A percentile compares a stretch with the other conserved stretches of the same genome.
Evolutionary conservation across 2,888 invertebrate species (phyloP).

Genomic region (Brachyptera putata): DNA sequence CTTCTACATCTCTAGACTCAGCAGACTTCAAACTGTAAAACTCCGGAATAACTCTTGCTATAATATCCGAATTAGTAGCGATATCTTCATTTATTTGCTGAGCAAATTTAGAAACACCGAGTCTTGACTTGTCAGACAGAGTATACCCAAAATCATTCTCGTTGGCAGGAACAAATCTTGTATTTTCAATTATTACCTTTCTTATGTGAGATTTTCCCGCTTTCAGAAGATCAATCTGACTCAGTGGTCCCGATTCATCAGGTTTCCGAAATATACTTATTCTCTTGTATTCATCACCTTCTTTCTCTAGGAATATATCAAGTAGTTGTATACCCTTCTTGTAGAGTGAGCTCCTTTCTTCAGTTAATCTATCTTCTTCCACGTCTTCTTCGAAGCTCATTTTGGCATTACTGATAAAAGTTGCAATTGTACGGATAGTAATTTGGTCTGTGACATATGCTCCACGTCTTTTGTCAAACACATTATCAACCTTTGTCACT

Average conservation of each 20-base stretch:
- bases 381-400: too few species aligned
- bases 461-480: not conserved
- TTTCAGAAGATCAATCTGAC: not conserved
- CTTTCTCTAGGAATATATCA: slow-evolving; percentile 12
- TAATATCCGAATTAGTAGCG: too few species aligned
- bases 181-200: not conserved
- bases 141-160: not conserved
- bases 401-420: too few species aligned
- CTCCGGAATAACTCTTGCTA: too few species aligned
- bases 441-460: too few species aligned
- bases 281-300: slow-evolving; percentile 3
- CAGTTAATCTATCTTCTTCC: not conserved
- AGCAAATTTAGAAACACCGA: too few species aligned
- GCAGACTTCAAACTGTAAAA: too few species aligned
- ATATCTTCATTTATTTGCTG: too few species aligned
- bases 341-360: not conserved
- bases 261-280: slow-evolving; percentile 24
- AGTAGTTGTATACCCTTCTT: slow-evolving; percentile 6
- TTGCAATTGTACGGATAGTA: too few species aligned
- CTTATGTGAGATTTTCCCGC: not conserved
- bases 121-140: not conserved
- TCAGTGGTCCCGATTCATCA: not conserved
- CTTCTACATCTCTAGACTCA: too few species aligned
- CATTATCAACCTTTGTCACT: slow-evolving; percentile 31
- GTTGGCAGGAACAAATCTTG: not conserved